Percentiles rank a stretch among this genome's conserved stretches.
Evolutionary conservation across 2,888 invertebrate genomes (phyloP).

Genomic region (Bombylius discolor): DNA sequence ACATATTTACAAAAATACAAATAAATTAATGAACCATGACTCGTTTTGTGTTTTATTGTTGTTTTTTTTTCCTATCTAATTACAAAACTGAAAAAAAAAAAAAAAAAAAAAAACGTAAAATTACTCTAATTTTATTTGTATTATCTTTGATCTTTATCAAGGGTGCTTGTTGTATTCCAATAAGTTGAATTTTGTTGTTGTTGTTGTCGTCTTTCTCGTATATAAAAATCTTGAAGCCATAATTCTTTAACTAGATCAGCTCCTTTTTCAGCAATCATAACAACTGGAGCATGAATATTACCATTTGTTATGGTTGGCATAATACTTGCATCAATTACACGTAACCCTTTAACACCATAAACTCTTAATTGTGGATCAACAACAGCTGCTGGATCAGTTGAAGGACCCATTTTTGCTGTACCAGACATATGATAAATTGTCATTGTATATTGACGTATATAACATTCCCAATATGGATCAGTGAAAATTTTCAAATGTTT

Average conservation of each 20-base stretch:
- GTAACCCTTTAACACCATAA: conserved; percentile 60
- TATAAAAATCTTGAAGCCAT: conserved; percentile 40
- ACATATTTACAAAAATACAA: neutral
- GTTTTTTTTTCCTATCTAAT: too few species aligned
- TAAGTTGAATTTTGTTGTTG: neutral
- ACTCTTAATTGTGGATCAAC: conserved; percentile 66
- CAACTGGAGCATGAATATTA: conserved; percentile 74
- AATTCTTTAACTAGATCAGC: conserved; percentile 66
- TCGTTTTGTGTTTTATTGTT: neutral
- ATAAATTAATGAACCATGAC: neutral
- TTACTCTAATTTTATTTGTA: too few species aligned
- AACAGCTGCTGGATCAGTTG: conserved; percentile 63
- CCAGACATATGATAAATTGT: conserved; percentile 79
- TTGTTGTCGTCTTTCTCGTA: conserved; percentile 8
- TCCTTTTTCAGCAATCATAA: conserved; percentile 80
- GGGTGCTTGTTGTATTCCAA: neutral
- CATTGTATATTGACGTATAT: conserved; percentile 70
- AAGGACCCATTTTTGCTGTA: conserved; percentile 73
- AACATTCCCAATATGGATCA: conserved; percentile 80
- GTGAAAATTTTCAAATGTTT: conserved; percentile 63
- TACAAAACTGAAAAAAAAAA: too few species aligned
- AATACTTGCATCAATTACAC: conserved; percentile 78
- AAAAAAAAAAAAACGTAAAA: too few species aligned
- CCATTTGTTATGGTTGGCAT: conserved; percentile 81
- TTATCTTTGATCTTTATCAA: neutral